Evolutionary conservation across 2,113 vertebrate species (phyloP), one percentile per base, ranked within the genome.

Genomic region (Mastomys coucha): DNA sequence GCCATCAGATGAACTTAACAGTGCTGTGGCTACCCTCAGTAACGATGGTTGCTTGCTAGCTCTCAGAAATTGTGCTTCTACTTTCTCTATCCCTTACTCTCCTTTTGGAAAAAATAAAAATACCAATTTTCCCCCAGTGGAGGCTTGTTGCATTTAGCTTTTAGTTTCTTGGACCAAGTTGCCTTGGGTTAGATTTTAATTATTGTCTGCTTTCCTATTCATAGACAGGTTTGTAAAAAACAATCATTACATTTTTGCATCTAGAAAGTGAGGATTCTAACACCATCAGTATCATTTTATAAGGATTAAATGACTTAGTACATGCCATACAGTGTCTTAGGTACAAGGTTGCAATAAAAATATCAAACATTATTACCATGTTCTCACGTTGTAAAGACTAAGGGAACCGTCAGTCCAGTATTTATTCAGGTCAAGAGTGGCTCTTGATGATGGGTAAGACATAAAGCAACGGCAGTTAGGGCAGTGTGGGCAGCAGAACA

Each of bases 21-120:
- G 42, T 12, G 16, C 16, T n/a, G 20, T 7, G 51, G 56, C 24
- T 28, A 5, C 78, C 16, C 60, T 85, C 17, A 49, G 1, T 67
- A 39, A 45, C 26, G 28, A 5, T 14, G n/a, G 58, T 2, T 12
- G 12, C 0, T 19, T 39, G 16, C 67, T 81, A 26, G 7, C 1
- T 26, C 60, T 53, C 45, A 45, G 60, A 73, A 33, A 53, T 42
- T 8, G 28, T 17, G 36, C 80, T 17, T n/a, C 36, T 20, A 26
- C 16, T 4, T 9, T 19, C 42, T 1, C 9, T 28, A 22, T 20
- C 3, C 31, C 33, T 10, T 5, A 58, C 1, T 19, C 7, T 33
- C 42, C 2, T 42, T 13, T 51, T 24, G 17, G 11, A 16, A 65
- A 72, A 87, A 53, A 67, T 67, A 13, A 51, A 65, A 22, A 26